phyloP scores from a whole-genome alignment of 2,797 vertebrate species.

The Pangasius krempfi region DNA sequence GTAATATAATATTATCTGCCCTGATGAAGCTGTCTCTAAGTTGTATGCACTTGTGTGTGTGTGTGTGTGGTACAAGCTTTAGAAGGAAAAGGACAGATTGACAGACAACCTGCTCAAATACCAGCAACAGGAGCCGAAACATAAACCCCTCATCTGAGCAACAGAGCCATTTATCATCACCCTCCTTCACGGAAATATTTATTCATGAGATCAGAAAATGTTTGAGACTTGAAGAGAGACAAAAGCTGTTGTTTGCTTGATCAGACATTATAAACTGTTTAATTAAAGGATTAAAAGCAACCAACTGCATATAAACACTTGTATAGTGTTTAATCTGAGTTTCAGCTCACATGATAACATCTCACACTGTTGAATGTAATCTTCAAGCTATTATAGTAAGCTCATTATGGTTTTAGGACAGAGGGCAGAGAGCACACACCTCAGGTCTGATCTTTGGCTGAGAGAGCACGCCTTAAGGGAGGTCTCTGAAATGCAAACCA shows the following conservation, averaged over 20 bases:
- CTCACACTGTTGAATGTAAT: background rate
- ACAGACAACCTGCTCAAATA: slow-evolving; percentile 64
- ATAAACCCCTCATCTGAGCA: slow-evolving; percentile 53
- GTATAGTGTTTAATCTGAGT: slow-evolving; percentile 17
- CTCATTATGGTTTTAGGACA: slow-evolving; percentile 17
- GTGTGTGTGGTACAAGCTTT: slow-evolving; percentile 60
- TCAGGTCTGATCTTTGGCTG: slow-evolving; percentile 13
- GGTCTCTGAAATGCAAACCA: slow-evolving; percentile 30
- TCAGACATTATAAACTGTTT: slow-evolving; percentile 46
- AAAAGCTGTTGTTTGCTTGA: slow-evolving; percentile 38
- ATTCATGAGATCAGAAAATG: slow-evolving; percentile 53
- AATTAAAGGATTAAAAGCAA: slow-evolving; percentile 45
- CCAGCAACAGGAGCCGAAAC: slow-evolving; percentile 56
- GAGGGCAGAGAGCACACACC: background rate
- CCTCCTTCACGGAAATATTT: slow-evolving; percentile 47
- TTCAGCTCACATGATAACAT: background rate
- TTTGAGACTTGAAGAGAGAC: slow-evolving; percentile 27
- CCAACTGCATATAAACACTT: slow-evolving; percentile 11
- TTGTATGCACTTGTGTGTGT: slow-evolving; percentile 38
- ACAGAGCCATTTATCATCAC: slow-evolving; percentile 52
- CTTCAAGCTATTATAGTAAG: slow-evolving; percentile 9
- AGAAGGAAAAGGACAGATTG: slow-evolving; percentile 66
- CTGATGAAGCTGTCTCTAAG: slow-evolving; percentile 6
- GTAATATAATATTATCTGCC: background rate
- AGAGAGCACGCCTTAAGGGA: slow-evolving; percentile 15